These are phyloP conservation scores for Montipora efflorescens DNA, from an alignment of 64 coral and sea anemone genomes.

Conservation along the genomic window DNA sequence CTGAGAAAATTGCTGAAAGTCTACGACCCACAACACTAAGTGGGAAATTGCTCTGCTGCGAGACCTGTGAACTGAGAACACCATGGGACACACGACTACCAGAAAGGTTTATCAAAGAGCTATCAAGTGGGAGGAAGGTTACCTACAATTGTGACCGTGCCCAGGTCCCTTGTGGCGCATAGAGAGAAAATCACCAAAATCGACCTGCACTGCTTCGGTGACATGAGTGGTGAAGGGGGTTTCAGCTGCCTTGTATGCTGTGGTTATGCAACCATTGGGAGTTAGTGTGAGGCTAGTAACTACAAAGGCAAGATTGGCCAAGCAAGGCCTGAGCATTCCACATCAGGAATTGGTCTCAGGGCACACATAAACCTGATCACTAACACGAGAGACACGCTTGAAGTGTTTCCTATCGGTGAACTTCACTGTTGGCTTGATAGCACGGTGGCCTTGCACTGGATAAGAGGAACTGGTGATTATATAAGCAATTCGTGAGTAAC, in stretches of 20 bases:
- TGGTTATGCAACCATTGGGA: neutral
- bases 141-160: neutral
- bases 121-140: neutral
- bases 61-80: neutral
- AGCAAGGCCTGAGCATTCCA: neutral
- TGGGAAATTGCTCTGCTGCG: neutral
- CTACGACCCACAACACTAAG: neutral
- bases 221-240: neutral
- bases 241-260: neutral
- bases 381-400: neutral
- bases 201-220: neutral
- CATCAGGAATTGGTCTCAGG: neutral
- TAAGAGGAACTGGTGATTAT: neutral
- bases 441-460: neutral
- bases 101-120: neutral
- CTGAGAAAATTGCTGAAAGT: neutral
- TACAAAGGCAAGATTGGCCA: neutral
- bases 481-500: conserved; percentile 18
- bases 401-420: conserved; percentile 7
- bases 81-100: neutral
- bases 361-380: neutral
- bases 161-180: neutral
- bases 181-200: neutral
- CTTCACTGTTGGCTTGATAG: conserved; percentile 27
- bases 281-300: neutral